Percentiles rank a stretch among this genome's conserved stretches.
Conservation (phyloP, 2,113 vertebrate genomes). For the Atlantisia rogersi region DNA sequence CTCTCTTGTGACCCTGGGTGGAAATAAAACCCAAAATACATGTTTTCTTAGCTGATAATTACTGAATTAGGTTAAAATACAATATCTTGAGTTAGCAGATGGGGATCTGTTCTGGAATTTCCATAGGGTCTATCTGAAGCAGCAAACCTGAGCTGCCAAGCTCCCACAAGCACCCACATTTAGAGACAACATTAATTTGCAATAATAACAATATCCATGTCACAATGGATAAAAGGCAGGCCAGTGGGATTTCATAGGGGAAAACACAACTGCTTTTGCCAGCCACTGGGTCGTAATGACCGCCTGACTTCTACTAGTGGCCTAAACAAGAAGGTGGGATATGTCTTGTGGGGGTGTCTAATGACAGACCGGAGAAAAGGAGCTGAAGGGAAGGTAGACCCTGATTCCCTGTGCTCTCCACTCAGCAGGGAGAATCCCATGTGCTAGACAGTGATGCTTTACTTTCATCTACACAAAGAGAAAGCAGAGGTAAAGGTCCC, state of each 20-base stretch:
- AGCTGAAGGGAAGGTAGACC: background rate
- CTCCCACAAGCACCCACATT: slow-evolving; percentile 15
- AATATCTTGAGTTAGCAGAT: background rate
- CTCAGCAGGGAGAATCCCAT: slow-evolving; percentile 6
- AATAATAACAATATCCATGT: slow-evolving; percentile 26
- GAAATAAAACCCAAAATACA: background rate
- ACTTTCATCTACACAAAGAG: slow-evolving; percentile 38
- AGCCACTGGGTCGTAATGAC: background rate
- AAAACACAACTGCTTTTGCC: slow-evolving; percentile 20
- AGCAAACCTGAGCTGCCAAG: background rate
- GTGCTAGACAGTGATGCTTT: background rate
- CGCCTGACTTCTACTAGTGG: slow-evolving; percentile 20
- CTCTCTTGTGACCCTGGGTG: background rate
- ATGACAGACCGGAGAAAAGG: slow-evolving; percentile 7
- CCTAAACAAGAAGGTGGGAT: background rate
- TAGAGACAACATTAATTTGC: slow-evolving; percentile 19
- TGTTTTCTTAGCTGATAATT: background rate
- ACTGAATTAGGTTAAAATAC: background rate
- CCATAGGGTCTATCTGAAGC: background rate
- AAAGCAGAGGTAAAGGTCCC: slow-evolving; percentile 38
- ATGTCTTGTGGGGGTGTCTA: background rate
- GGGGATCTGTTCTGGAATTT: background rate
- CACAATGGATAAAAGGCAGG: background rate
- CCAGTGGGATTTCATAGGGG: background rate
- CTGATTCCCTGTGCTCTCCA: background rate